phyloP scores from a whole-genome alignment of 2,888 invertebrate genomes.

The Timema podura region DNA sequence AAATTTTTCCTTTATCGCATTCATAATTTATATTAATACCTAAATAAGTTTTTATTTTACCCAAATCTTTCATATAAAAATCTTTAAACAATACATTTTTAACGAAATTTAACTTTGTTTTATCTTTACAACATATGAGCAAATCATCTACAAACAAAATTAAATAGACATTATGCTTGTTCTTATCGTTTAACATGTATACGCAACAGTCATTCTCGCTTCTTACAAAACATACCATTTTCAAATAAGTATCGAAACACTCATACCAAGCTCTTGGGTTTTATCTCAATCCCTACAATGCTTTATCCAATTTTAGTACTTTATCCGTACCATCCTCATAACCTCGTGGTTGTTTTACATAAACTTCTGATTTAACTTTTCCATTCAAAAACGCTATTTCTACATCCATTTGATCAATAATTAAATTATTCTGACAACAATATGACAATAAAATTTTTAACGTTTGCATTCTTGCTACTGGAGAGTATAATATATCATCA shows the following conservation, averaged over 20 bases:
- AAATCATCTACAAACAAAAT: not conserved
- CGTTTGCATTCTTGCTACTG: slow-evolving; percentile 4
- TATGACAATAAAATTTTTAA: not conserved
- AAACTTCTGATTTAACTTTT: not conserved
- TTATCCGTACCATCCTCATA: slow-evolving; percentile 2
- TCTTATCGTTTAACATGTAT: not conserved
- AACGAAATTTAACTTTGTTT: not conserved
- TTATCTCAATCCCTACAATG: not conserved
- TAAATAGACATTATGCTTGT: not conserved
- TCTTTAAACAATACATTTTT: slow-evolving; percentile 3
- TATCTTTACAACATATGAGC: slow-evolving; percentile 7
- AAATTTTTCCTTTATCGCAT: too few relatives aligned
- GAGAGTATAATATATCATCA: not conserved
- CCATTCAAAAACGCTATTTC: not conserved
- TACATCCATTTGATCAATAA: not conserved
- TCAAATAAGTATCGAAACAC: not conserved
- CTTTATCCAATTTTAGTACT: not conserved
- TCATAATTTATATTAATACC: too few relatives aligned
- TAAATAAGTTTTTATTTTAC: slow-evolving; percentile 19
- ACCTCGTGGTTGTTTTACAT: not conserved
- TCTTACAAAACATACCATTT: not conserved
- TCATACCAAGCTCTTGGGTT: slow-evolving; percentile 9
- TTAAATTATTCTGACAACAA: slow-evolving; percentile 9
- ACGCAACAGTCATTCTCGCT: not conserved
- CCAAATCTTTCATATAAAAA: not conserved